Percentiles rank a stretch among this genome's conserved stretches.
Conservation (phyloP, 2,113 vertebrate genomes). For the Ameiurus melas region DNA sequence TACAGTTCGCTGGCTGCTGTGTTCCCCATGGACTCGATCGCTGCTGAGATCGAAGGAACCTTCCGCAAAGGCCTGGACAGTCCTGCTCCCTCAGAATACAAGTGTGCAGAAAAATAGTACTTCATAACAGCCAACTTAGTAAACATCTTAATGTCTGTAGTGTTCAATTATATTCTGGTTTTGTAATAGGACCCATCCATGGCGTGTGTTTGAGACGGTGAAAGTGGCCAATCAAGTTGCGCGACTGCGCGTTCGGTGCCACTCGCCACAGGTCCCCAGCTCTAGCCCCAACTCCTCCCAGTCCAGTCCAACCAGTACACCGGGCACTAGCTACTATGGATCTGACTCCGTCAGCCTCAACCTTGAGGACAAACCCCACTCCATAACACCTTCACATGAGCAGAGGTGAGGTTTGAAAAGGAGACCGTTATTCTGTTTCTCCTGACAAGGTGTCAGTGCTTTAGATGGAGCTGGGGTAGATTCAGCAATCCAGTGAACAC, state of each 20-base stretch:
- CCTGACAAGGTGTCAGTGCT: neutral
- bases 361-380: slow-evolving; percentile 64
- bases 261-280: slow-evolving; percentile 67
- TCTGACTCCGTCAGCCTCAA: slow-evolving; percentile 66
- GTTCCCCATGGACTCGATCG: slow-evolving; percentile 85
- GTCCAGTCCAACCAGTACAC: slow-evolving; percentile 75
- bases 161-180: neutral
- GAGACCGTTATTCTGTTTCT: neutral
- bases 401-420: slow-evolving; percentile 58
- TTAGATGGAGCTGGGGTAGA: neutral
- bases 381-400: slow-evolving; percentile 55
- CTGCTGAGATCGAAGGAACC: slow-evolving; percentile 85
- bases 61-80: slow-evolving; percentile 81
- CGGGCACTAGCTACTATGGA: slow-evolving; percentile 67
- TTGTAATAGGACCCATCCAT: slow-evolving; percentile 64
- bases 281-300: slow-evolving; percentile 68
- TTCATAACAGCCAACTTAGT: neutral
- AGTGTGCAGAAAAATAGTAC: slow-evolving; percentile 61
- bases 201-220: slow-evolving; percentile 81
- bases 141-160: neutral
- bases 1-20: slow-evolving; percentile 73
- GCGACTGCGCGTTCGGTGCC: slow-evolving; percentile 70
- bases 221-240: slow-evolving; percentile 75
- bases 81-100: slow-evolving; percentile 77
- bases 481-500: neutral